Percentiles rank a stretch among this genome's conserved stretches.
These are phyloP conservation scores for Gymnorhina tibicen DNA, from an alignment of 2,113 vertebrate species.

Conservation along the genomic window DNA sequence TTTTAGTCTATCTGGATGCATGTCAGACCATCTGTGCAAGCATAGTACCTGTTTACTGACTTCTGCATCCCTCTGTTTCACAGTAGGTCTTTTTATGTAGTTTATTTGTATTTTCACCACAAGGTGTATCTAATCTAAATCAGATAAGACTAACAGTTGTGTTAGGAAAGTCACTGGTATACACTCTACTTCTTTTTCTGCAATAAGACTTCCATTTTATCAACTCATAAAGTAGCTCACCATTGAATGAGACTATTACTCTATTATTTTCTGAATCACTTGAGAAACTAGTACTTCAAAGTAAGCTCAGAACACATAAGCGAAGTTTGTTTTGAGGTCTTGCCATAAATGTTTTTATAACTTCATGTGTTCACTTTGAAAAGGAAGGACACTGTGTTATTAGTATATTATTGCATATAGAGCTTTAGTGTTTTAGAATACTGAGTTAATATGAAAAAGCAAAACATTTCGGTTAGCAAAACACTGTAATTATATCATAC, in stretches of 20 bases:
- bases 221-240: background rate
- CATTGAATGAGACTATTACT: background rate
- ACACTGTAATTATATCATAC: background rate
- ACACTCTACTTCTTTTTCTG: background rate
- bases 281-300: background rate
- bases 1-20: background rate
- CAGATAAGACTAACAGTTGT: background rate
- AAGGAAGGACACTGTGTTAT: background rate
- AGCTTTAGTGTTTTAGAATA: background rate
- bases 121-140: background rate
- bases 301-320: background rate
- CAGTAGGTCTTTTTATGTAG: background rate
- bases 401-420: background rate
- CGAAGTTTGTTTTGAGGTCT: background rate
- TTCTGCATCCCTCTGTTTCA: background rate
- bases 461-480: background rate
- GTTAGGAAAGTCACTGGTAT: background rate
- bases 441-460: background rate
- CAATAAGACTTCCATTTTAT: background rate
- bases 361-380: background rate
- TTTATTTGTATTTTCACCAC: background rate
- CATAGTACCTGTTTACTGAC: background rate
- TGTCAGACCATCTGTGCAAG: background rate
- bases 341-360: background rate
- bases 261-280: background rate